These are phyloP conservation scores for Tupaia chinensis DNA, from an alignment of 2,113 vertebrate genomes.

Conservation along the genomic window DNA sequence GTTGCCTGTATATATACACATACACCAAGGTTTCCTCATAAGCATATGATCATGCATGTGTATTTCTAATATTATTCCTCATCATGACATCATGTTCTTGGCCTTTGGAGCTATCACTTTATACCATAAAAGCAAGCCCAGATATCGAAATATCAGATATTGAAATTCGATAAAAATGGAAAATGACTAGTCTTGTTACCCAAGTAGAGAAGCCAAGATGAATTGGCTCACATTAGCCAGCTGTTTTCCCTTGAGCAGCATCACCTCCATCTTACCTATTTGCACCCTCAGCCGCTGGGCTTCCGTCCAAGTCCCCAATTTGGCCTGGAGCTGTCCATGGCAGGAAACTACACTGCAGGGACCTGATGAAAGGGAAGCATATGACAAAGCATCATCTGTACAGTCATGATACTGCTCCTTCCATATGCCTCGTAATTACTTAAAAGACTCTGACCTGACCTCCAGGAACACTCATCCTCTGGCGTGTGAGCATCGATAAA, in stretches of 20 bases:
- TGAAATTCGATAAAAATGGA: conserved; percentile 50
- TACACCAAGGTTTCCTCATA: background rate
- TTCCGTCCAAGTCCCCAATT: background rate
- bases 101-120: background rate
- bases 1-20: background rate
- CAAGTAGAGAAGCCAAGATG: background rate
- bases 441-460: conserved; percentile 1
- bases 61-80: background rate
- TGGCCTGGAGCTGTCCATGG: background rate
- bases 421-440: conserved; percentile 8
- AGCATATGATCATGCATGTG: background rate
- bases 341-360: conserved; percentile 22
- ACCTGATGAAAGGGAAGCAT: background rate
- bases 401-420: background rate
- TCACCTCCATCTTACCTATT: conserved; percentile 14
- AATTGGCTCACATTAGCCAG: background rate
- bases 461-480: background rate
- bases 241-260: conserved; percentile 46
- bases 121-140: conserved; percentile 20
- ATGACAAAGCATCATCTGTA: background rate
- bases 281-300: background rate
- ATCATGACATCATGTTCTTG: background rate
- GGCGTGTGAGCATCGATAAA: background rate
- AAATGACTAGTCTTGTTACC: background rate
- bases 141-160: conserved; percentile 20